These are phyloP conservation scores for Peromyscus californicus DNA, from an alignment of 2,113 vertebrate genomes.

Conservation along the genomic window DNA sequence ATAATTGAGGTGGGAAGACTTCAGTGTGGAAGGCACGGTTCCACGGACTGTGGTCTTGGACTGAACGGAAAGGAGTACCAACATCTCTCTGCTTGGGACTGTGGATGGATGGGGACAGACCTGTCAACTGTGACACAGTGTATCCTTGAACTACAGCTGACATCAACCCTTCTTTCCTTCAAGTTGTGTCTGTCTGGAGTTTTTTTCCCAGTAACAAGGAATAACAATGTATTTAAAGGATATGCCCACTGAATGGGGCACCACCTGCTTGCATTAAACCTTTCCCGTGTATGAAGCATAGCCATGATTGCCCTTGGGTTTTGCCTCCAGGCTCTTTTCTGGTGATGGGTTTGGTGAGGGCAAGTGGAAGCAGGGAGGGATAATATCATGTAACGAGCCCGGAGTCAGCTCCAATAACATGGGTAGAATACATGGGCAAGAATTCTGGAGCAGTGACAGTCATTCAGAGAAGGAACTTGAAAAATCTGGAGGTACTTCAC, in stretches of 20 bases:
- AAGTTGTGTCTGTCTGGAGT: neutral
- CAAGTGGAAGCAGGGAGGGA: neutral
- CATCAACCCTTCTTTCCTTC: neutral
- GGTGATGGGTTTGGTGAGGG: neutral
- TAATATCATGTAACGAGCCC: neutral
- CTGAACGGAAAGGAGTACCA: neutral
- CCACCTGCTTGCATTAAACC: neutral
- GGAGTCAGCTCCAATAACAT: neutral
- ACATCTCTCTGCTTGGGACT: neutral
- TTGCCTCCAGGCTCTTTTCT: neutral
- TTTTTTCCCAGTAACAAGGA: neutral
- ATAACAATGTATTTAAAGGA: neutral
- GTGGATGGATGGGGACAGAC: neutral
- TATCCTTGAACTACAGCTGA: neutral
- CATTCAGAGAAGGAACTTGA: neutral
- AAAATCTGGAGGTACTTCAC: neutral
- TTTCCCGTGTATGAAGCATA: neutral
- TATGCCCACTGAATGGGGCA: neutral
- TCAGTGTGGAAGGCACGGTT: neutral
- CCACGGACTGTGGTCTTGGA: neutral
- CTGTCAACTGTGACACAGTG: no score
- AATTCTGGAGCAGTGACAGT: neutral
- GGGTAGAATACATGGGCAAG: neutral
- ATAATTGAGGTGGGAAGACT: neutral
- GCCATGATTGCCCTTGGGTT: neutral